These are phyloP conservation scores for Gobionotothen gibberifrons DNA, from an alignment of 2,797 vertebrate species.

Conservation along the genomic window DNA sequence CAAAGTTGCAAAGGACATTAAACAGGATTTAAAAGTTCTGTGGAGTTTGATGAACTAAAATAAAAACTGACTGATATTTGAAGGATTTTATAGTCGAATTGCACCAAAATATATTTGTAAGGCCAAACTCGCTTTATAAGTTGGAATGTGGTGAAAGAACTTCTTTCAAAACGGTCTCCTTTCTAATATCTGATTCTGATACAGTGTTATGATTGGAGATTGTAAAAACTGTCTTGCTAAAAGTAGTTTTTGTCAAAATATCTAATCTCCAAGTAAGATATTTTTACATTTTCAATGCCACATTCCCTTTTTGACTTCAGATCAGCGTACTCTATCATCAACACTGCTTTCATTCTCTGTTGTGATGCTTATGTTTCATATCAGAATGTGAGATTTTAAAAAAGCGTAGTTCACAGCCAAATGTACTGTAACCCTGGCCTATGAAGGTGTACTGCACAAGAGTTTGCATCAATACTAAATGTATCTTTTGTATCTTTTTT, in stretches of 20 bases:
- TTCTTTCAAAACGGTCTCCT: constrained; percentile 26
- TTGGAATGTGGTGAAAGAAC: constrained; percentile 10
- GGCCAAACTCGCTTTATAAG: constrained; percentile 27
- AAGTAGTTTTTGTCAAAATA: not conserved
- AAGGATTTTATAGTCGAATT: constrained; percentile 8
- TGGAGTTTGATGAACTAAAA: constrained; percentile 3
- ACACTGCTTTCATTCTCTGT: constrained; percentile 58
- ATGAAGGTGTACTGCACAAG: constrained; percentile 77
- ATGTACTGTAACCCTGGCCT: constrained; percentile 86
- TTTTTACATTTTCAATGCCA: constrained; percentile 7
- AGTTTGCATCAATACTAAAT: constrained; percentile 66
- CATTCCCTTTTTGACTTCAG: constrained; percentile 24
- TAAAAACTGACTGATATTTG: not conserved
- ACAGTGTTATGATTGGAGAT: constrained; percentile 80
- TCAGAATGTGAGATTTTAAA: constrained; percentile 66
- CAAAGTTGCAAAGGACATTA: not conserved
- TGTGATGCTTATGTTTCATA: constrained; percentile 42
- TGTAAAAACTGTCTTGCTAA: not conserved
- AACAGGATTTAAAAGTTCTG: constrained; percentile 4
- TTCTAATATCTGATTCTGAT: constrained; percentile 73
- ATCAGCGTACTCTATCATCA: constrained; percentile 28
- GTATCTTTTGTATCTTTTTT: constrained; percentile 64
- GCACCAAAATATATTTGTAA: constrained; percentile 13
- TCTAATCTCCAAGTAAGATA: constrained; percentile 16
- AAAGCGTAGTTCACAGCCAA: constrained; percentile 79